Percentiles rank a stretch among this genome's conserved stretches.
Evolutionary conservation across 2,888 invertebrate genomes (phyloP).

Genomic region (Pinctada fucata): DNA sequence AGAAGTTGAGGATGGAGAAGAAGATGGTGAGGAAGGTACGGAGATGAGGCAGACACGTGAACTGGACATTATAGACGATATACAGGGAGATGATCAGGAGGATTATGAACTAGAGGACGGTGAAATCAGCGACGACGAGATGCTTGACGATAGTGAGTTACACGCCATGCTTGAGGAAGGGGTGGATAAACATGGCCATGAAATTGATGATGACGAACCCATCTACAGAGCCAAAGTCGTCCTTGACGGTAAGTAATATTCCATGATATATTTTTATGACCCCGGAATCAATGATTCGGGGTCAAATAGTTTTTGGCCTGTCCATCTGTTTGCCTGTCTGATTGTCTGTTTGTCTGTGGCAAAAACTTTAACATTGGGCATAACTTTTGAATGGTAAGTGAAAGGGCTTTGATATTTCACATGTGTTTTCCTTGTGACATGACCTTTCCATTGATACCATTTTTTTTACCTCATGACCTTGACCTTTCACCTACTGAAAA

Average conservation of each 20-base stretch:
- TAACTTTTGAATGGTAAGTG: too few relatives aligned
- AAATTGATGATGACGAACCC: conserved; percentile 48
- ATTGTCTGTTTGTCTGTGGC: too few relatives aligned
- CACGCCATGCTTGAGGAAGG: conserved; percentile 68
- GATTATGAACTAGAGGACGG: conserved; percentile 33
- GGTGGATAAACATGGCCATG: conserved; percentile 45
- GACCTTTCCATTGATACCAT: too few relatives aligned
- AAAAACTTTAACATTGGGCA: too few relatives aligned
- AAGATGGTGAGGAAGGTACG: background rate
- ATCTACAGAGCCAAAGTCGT: conserved; percentile 62
- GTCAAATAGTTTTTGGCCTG: too few relatives aligned
- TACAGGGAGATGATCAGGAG: conserved; percentile 29
- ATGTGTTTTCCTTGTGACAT: too few relatives aligned
- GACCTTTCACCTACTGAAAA: too few relatives aligned
- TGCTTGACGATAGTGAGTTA: conserved; percentile 64
- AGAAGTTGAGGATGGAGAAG: conserved; percentile 15
- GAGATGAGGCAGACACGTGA: conserved; percentile 37
- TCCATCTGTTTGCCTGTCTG: too few relatives aligned
- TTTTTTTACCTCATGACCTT: too few relatives aligned
- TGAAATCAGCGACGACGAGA: conserved; percentile 46
- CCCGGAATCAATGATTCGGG: too few relatives aligned
- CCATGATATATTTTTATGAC: background rate
- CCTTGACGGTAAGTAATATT: conserved; percentile 58
- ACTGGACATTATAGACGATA: conserved; percentile 62
- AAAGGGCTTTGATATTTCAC: too few relatives aligned